Evolutionary conservation across 2,888 invertebrate species (phyloP), one percentile per base, ranked within the genome.

Genomic region (Ectropis crepuscularia): DNA sequence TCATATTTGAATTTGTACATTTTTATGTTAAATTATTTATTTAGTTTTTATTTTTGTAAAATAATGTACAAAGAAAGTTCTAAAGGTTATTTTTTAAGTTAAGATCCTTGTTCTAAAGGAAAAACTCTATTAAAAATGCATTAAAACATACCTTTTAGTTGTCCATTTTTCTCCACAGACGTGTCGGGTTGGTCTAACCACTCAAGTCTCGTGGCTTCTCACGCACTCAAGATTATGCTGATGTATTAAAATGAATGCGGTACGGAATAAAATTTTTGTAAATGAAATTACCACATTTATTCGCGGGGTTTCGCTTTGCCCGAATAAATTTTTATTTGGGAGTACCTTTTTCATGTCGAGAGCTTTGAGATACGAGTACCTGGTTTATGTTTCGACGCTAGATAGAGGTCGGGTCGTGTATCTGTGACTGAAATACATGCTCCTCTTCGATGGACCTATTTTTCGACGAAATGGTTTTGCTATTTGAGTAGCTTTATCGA

Each of bases 231-330:
- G 80, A 85, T 84, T 88, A 89, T 89, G 85, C 75, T 88, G 87
- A 89, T 86, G 72, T 87, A 88, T 90, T 89, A 85, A 89, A 90
- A 88, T 87, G 74, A 82, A 89, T 87, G 82, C 87, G 81, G 73
- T 73, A 78, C 73, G 80, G 76, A 79, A 78, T 75, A 73, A 75
- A 79, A 73, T 73, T 84, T 82, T 83, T 83, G 83, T 86, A 87
- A 85, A 86, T 85, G 81, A 86, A 85, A 88, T 88, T 86, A 86
- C 85, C 83, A 82, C 86, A 84, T 88, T 86, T 83, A 86, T 87
- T 86, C 83, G 76, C 80, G 73, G 80, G 82, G 80, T 78, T 85
- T 83, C 81, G 79, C 74, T 78, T 77, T 71, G 69, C 73, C 79
- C 73, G 77, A 80, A 81, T 83, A 67, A 77, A 81, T 81, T 83